Base-by-base conservation (phyloP, 2,113 vertebrate genomes). In the Mellivora capensis region DNA sequence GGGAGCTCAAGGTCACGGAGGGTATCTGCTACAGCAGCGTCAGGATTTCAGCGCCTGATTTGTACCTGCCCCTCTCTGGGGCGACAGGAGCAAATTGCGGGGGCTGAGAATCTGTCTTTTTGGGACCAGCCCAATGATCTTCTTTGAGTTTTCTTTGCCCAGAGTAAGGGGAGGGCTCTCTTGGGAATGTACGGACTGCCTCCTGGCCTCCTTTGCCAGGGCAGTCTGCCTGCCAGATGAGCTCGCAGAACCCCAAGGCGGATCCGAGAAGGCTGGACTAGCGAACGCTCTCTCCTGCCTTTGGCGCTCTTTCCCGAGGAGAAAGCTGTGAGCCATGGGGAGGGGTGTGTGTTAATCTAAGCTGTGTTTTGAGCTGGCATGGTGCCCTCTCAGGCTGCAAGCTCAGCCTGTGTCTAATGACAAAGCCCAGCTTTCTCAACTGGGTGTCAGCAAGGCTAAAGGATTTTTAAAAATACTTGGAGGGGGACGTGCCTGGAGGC, bases 381-480 rank as follows among this genome's bases (percentile, higher is more conserved):
- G 8, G n/a, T 91, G 95, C 97, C 94, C 39, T 42, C 91, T 88
- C 71, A 52, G 61, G 91, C 98, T 98, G 97, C 64, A 96, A 87
- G 37, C 83, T 83, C 59, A 91, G 97, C 93, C 95, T 15, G 89
- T 9, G 3, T 92, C 91, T 95, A 97, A 95, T 61, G 39, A 97
- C 87, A 96, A 97, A 95, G 92, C 87, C 67, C 14, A 93, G 97
- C 97, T 97, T 76, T 80, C 95, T 96, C 96, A 93, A 83, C 91
- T 72, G 81, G 23, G 6, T 97, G 97, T 98, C 98, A 98, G 95
- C 0, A 29, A 97, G 97, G 93, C 95, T 94, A 97, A 90, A 81
- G 0, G 61, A 97, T 97, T 98, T 93, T 81, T 91, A 93, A 96
- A 96, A 88, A 98, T 96, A 97, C 94, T 96, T 96, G 93, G 14